These are phyloP conservation scores for Equus quagga DNA, from an alignment of 2,113 vertebrate genomes.

Conservation along the genomic window DNA sequence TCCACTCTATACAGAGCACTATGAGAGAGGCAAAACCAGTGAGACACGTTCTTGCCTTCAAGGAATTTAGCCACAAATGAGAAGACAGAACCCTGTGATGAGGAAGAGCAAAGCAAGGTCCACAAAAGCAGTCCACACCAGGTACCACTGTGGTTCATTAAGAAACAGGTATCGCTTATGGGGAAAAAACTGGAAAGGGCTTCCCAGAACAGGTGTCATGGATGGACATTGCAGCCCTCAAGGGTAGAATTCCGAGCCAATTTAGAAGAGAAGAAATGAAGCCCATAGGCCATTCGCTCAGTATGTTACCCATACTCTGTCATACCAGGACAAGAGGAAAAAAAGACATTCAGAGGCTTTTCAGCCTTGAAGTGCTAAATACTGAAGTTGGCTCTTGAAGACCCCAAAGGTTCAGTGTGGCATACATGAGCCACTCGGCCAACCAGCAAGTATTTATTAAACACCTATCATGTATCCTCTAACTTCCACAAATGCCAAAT, in stretches of 20 bases:
- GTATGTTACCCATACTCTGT: neutral
- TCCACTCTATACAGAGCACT: neutral
- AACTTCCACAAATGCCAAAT: neutral
- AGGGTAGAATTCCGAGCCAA: neutral
- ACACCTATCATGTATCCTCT: neutral
- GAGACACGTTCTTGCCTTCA: neutral
- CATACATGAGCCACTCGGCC: neutral
- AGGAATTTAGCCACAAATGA: neutral
- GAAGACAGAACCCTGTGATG: neutral
- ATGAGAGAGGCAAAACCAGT: neutral
- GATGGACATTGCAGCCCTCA: neutral
- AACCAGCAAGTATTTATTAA: neutral
- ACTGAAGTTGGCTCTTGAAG: neutral
- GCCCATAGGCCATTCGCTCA: neutral
- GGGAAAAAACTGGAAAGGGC: neutral
- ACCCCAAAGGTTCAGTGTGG: neutral
- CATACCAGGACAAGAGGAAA: neutral
- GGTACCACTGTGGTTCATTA: neutral
- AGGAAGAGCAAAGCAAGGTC: neutral
- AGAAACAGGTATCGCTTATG: neutral
- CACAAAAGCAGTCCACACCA: neutral
- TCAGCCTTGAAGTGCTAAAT: neutral
- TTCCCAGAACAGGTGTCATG: neutral
- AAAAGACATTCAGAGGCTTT: neutral
- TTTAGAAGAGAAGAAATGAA: neutral